These are phyloP conservation scores for Scaptomyza hsui DNA, from an alignment of 1,140 invertebrate species.

Conservation along the genomic window DNA sequence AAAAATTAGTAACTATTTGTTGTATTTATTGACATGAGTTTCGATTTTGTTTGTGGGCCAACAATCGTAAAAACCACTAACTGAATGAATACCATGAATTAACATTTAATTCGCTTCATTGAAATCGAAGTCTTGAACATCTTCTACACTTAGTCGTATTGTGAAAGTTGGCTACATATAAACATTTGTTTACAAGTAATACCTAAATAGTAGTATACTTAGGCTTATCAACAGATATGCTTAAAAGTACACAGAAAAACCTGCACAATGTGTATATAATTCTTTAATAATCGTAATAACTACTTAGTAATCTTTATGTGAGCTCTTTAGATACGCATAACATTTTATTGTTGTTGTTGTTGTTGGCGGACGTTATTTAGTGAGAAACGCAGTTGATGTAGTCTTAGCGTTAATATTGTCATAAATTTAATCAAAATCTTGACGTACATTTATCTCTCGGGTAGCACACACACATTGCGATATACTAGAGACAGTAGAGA, in stretches of 20 bases:
- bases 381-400: constrained; percentile 27
- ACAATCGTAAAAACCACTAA: neutral
- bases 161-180: constrained; percentile 6
- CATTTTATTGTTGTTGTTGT: constrained; percentile 42
- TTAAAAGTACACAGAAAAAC: constrained; percentile 5
- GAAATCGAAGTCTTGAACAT: no score
- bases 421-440: constrained; percentile 80
- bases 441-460: constrained; percentile 44
- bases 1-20: constrained; percentile 59
- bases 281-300: constrained; percentile 2
- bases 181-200: neutral
- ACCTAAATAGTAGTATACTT: neutral
- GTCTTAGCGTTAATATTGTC: constrained; percentile 63
- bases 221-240: neutral
- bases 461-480: constrained; percentile 26
- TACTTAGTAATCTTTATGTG: constrained; percentile 35
- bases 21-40: neutral
- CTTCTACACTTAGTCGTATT: neutral
- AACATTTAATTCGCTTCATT: neutral
- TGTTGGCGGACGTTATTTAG: constrained; percentile 9
- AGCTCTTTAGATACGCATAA: constrained; percentile 36
- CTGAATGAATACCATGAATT: neutral
- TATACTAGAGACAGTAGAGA: constrained; percentile 15
- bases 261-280: neutral
- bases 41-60: neutral